phyloP scores from a whole-genome alignment of 2,113 vertebrate genomes.

The Pyrgilauda ruficollis region DNA sequence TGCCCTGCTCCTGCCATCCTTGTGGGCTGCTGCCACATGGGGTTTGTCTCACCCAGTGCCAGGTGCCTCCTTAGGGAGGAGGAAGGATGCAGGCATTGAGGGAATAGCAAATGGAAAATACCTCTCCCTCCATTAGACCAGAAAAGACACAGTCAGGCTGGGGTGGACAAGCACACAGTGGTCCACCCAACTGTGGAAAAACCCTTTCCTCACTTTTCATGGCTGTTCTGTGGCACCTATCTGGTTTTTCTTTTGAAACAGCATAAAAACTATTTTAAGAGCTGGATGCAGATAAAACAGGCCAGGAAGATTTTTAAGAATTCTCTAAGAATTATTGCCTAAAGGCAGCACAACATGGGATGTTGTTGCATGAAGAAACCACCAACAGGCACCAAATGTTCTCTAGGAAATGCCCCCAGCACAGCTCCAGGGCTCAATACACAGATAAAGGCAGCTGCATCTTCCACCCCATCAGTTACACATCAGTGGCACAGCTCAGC shows the following conservation, averaged over 20 bases:
- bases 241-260: not conserved
- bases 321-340: not conserved
- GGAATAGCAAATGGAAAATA: not conserved
- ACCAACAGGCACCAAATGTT: not conserved
- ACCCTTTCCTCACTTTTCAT: not conserved
- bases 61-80: not conserved
- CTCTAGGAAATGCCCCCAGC: not conserved
- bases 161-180: not conserved
- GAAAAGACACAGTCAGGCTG: not conserved
- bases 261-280: not conserved
- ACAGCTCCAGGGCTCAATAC: rapidly evolving
- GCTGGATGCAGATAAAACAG: not conserved
- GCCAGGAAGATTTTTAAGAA: not conserved
- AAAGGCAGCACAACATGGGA: rapidly evolving
- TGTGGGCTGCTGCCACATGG: not conserved
- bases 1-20: not conserved
- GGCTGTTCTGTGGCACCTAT: not conserved
- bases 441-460: not conserved
- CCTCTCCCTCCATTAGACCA: not conserved
- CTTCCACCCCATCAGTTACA: not conserved
- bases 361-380: not conserved
- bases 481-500: not conserved
- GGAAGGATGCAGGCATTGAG: not conserved
- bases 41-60: not conserved
- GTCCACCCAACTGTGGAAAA: not conserved